Percentiles rank a stretch among this genome's conserved stretches.
Conservation (phyloP, 2,113 vertebrate species). For the Dascyllus trimaculatus region DNA sequence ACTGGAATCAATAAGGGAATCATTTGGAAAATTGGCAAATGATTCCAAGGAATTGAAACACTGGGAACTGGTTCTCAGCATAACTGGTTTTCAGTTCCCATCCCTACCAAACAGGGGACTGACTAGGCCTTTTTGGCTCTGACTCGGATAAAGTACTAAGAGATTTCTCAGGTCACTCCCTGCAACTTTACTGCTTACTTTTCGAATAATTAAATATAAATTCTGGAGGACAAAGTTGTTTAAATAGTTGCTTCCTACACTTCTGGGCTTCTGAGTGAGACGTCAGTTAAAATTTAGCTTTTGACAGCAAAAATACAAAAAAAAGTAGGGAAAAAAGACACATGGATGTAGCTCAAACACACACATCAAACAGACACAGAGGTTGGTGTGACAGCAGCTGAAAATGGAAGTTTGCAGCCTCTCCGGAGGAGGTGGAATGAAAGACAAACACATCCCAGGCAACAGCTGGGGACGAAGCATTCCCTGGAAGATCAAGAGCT, state of each 20-base stretch:
- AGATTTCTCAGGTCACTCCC: no score
- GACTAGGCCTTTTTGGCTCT: background rate
- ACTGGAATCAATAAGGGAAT: no score
- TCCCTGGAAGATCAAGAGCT: conserved; percentile 5
- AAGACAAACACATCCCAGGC: conserved; percentile 22
- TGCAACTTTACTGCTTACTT: no score
- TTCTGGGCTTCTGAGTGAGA: background rate
- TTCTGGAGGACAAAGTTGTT: no score
- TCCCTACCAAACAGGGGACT: no score
- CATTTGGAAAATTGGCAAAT: no score
- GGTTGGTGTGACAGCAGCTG: background rate
- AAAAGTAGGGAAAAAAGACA: background rate
- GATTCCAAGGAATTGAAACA: no score
- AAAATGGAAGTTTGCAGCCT: background rate
- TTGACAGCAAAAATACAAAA: conserved; percentile 12
- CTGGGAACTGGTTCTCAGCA: no score
- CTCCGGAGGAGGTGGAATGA: background rate
- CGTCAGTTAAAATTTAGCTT: background rate
- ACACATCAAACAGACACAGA: background rate
- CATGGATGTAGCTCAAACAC: background rate
- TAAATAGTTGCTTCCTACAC: background rate
- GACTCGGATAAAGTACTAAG: no score
- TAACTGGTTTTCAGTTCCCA: no score
- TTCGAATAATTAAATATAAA: no score
- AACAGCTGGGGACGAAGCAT: background rate